These are phyloP conservation scores for Coenonympha glycerion DNA, from an alignment of 2,888 invertebrate species.

Conservation along the genomic window DNA sequence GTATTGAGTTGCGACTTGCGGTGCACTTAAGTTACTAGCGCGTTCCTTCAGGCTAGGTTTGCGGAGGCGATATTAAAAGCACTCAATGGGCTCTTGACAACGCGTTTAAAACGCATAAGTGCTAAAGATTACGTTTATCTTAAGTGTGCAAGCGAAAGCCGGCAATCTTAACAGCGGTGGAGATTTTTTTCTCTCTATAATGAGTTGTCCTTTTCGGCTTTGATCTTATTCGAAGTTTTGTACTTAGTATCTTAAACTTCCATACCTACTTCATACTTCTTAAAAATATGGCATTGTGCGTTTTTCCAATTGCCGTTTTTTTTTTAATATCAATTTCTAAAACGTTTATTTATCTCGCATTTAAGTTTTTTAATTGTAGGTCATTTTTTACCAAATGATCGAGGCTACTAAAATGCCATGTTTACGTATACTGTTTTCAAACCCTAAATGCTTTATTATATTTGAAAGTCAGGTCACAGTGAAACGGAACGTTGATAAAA, in stretches of 20 bases:
- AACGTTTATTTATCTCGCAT: no score
- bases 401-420: slow-evolving; percentile 5
- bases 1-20: slow-evolving; percentile 60
- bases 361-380: neutral
- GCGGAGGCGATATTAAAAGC: slow-evolving; percentile 36
- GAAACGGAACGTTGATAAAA: slow-evolving; percentile 42
- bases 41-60: slow-evolving; percentile 47
- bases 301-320: neutral
- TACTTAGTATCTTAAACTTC: no score
- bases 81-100: slow-evolving; percentile 38
- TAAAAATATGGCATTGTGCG: no score
- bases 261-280: no score
- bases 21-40: slow-evolving; percentile 48
- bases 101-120: slow-evolving; percentile 38
- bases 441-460: slow-evolving; percentile 26
- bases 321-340: neutral
- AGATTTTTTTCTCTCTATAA: slow-evolving; percentile 29
- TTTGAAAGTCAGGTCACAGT: slow-evolving; percentile 36
- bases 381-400: neutral
- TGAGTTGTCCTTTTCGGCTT: slow-evolving; percentile 20
- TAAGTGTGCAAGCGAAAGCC: slow-evolving; percentile 35
- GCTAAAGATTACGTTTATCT: slow-evolving; percentile 40
- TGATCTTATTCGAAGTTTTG: slow-evolving; percentile 12
- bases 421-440: slow-evolving; percentile 2
- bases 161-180: slow-evolving; percentile 30